Evolutionary conservation across 2,113 vertebrate genomes (phyloP).

Genomic region (Nothoprocta perdicaria): DNA sequence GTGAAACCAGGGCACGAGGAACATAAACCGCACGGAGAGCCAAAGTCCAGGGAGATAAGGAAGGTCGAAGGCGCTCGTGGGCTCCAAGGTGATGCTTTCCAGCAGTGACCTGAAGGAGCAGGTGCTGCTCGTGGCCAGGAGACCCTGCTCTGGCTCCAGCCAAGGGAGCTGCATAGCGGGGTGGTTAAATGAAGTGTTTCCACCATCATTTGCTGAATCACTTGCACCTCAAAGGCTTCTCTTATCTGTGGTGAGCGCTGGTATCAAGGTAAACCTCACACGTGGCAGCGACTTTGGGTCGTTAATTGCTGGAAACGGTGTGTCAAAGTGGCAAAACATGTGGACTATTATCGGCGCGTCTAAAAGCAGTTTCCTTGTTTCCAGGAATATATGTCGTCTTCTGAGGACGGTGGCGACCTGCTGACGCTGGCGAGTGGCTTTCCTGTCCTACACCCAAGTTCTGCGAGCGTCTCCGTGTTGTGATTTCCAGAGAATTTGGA

Average conservation of each 20-base stretch:
- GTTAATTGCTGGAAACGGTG: not conserved
- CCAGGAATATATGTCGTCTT: not conserved
- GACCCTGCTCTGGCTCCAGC: accelerated
- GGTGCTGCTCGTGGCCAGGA: accelerated
- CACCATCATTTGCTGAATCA: not conserved
- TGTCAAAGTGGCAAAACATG: not conserved
- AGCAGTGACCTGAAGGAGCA: not conserved
- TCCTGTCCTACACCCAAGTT: accelerated
- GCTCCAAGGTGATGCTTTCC: not conserved
- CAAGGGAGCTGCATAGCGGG: accelerated
- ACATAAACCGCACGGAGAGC: not conserved
- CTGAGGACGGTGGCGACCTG: accelerated
- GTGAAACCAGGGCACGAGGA: not conserved
- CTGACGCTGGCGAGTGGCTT: not conserved
- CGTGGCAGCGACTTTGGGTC: not conserved
- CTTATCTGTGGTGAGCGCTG: not conserved
- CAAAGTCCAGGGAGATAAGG: slow-evolving; percentile 33
- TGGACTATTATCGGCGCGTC: not conserved
- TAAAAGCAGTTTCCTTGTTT: not conserved
- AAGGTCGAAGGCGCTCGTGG: not conserved
- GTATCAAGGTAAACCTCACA: not conserved
- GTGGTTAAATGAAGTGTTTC: accelerated
- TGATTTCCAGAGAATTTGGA: accelerated
- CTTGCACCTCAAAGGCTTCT: not conserved
- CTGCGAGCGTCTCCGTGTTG: accelerated